These are phyloP conservation scores for Troides oblongomaculatus DNA, from an alignment of 2,888 invertebrate genomes.

Conservation along the genomic window DNA sequence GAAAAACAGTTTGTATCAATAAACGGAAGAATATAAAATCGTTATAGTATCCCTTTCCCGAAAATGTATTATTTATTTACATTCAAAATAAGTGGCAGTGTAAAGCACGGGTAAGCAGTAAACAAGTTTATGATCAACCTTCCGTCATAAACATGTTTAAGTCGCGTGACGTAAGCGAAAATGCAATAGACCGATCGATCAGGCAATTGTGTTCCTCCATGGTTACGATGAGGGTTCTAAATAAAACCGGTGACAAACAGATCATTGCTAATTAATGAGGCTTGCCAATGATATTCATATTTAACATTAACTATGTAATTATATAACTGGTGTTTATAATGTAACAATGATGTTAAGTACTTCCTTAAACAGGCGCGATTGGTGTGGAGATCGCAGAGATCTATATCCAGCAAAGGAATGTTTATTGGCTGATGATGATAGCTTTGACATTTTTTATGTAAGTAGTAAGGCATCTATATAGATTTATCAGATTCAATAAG, in stretches of 20 bases:
- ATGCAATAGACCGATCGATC: conserved; percentile 18
- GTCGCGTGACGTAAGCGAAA: conserved; percentile 25
- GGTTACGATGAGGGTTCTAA: conserved; percentile 3
- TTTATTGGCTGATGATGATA: too few relatives aligned
- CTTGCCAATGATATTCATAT: background rate
- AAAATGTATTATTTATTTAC: background rate
- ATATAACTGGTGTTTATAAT: background rate
- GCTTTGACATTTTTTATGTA: too few relatives aligned
- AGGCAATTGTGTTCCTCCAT: conserved; percentile 2
- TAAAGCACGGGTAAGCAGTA: conserved; percentile 15
- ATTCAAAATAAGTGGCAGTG: background rate
- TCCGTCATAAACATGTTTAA: conserved; percentile 15
- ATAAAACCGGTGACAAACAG: conserved; percentile 9
- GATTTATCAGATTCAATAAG: too few relatives aligned
- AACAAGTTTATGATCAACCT: conserved; percentile 24
- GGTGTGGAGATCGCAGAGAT: too few relatives aligned
- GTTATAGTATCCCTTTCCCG: background rate
- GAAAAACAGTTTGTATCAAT: too few relatives aligned
- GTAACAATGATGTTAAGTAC: background rate
- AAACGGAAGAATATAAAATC: background rate
- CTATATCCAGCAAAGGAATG: too few relatives aligned
- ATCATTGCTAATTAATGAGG: background rate
- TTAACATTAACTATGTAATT: background rate
- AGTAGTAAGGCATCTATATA: too few relatives aligned
- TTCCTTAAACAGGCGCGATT: too few relatives aligned